These are phyloP conservation scores for Hippotragus niger DNA, from an alignment of 2,113 vertebrate species.

Conservation along the genomic window DNA sequence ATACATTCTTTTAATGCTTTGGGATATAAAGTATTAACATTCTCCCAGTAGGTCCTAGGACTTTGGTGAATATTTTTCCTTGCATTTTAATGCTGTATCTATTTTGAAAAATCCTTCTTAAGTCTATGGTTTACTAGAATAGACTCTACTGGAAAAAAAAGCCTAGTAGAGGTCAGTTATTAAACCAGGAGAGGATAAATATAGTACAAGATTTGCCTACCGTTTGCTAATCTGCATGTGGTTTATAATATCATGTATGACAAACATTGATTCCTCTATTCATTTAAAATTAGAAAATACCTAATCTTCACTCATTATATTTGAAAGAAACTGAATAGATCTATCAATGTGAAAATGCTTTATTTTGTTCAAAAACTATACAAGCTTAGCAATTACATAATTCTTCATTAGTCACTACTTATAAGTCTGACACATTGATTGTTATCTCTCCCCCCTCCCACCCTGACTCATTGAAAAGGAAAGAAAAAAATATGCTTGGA, in stretches of 20 bases:
- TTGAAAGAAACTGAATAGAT: neutral
- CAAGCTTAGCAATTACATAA: neutral
- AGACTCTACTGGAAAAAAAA: neutral
- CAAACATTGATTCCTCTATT: neutral
- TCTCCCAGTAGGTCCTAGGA: neutral
- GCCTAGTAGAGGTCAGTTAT: neutral
- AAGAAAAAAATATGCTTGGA: neutral
- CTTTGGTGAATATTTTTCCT: neutral
- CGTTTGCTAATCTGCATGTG: neutral
- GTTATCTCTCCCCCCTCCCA: neutral
- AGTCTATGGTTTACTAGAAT: neutral
- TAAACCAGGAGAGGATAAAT: slow-evolving; percentile 17
- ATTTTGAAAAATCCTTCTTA: neutral
- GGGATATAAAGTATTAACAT: neutral
- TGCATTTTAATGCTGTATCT: neutral
- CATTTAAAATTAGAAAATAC: neutral
- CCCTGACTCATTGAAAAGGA: neutral
- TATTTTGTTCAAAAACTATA: neutral
- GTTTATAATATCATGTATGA: neutral
- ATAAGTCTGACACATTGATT: neutral
- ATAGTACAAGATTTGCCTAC: neutral
- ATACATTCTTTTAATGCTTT: neutral
- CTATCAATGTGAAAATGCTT: neutral
- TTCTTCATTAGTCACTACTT: neutral
- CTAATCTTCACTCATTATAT: neutral